Conservation (phyloP, 1,140 invertebrate genomes). For the Drosophila baimaii region DNA sequence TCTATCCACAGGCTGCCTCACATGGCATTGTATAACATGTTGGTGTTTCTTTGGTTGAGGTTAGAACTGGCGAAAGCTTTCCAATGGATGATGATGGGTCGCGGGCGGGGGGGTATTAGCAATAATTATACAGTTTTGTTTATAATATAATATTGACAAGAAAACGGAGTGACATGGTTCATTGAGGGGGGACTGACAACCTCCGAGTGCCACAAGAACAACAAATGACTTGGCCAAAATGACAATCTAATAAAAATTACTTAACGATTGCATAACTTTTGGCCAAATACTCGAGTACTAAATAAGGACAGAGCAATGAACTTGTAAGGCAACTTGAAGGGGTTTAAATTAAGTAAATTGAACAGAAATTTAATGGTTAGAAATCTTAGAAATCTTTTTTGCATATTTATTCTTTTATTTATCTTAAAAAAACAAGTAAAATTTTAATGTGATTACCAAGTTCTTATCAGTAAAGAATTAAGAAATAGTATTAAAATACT, state of each 20-base stretch:
- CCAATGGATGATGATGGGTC: slow-evolving; percentile 1
- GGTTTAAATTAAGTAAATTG: slow-evolving; percentile 2
- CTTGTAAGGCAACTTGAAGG: slow-evolving; percentile 3
- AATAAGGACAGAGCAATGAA: slow-evolving; percentile 28
- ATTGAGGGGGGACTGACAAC: not conserved
- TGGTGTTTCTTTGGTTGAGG: slow-evolving; percentile 51
- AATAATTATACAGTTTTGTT: slow-evolving; percentile 38
- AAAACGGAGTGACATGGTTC: not conserved
- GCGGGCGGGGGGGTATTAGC: not conserved
- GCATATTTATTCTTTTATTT: not conserved
- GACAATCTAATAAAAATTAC: slow-evolving; percentile 51
- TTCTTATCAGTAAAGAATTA: not conserved
- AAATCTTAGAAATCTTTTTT: not conserved
- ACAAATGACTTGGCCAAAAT: slow-evolving; percentile 41
- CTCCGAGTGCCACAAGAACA: slow-evolving; percentile 17
- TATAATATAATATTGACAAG: slow-evolving; percentile 38
- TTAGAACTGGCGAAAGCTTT: slow-evolving; percentile 74
- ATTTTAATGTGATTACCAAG: not conserved
- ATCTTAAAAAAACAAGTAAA: not conserved
- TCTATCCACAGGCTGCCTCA: not conserved
- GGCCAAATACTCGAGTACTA: slow-evolving; percentile 27
- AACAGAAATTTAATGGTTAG: not conserved
- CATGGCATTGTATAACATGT: slow-evolving; percentile 61
- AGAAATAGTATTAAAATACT: not conserved
- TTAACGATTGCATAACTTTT: slow-evolving; percentile 76